These are phyloP conservation scores for Eupeodes corollae DNA, from an alignment of 1,140 invertebrate genomes.

Conservation along the genomic window DNA sequence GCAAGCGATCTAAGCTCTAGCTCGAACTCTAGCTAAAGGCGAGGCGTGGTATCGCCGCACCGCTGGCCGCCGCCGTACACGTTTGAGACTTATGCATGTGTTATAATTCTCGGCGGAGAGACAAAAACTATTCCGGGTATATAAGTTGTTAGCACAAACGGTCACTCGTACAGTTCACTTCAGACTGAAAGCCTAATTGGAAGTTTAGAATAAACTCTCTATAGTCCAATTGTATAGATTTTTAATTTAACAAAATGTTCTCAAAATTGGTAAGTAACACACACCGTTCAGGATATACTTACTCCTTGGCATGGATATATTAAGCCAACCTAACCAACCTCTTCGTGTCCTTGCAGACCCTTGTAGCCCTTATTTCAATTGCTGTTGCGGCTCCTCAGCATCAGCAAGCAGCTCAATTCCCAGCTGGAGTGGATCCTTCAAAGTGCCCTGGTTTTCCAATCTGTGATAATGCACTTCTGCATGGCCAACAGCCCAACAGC, in stretches of 20 bases:
- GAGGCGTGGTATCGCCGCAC: no score
- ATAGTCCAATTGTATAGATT: constrained; percentile 30
- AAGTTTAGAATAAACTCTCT: constrained; percentile 26
- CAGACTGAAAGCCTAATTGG: constrained; percentile 30
- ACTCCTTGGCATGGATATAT: background rate
- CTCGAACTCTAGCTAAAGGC: no score
- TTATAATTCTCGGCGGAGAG: no score
- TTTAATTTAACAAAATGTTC: constrained; percentile 32
- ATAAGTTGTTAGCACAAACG: no score
- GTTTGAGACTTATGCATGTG: no score
- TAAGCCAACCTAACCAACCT: background rate
- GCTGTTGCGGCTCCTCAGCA: constrained; percentile 32
- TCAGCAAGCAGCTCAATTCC: constrained; percentile 30
- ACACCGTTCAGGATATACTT: background rate
- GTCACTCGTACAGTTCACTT: constrained; percentile 23
- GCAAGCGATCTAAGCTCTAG: no score
- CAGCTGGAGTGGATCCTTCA: constrained; percentile 35
- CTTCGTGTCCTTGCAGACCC: constrained; percentile 11
- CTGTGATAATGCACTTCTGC: constrained; percentile 37
- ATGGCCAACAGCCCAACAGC: constrained; percentile 21
- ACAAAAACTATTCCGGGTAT: no score
- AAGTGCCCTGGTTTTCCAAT: constrained; percentile 36
- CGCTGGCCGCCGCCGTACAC: no score
- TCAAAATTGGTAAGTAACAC: constrained; percentile 31
- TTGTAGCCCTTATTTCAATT: constrained; percentile 23